Base-by-base conservation (phyloP, 1,140 invertebrate genomes). In the Bombus terrestris region DNA sequence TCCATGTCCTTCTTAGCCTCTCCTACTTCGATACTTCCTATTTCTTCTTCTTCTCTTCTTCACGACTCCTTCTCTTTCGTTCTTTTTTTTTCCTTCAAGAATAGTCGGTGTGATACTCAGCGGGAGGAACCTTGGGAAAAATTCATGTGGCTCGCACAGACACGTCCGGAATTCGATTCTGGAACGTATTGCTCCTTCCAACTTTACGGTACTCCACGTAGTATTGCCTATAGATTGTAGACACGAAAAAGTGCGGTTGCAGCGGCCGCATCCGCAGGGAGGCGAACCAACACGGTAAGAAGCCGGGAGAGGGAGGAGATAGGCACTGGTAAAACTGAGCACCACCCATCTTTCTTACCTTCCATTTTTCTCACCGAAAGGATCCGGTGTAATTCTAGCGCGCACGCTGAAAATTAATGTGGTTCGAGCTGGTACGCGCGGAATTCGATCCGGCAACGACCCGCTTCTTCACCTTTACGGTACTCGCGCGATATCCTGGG, bases 381-480 rank as follows among this genome's bases (percentile, higher is more conserved):
- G 83, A 85, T 81, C 77, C 59, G 71, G 47, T 62, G 73, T 89
- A 89, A 89, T 88, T 84, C 72, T 62, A 77, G 66, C 77, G 64
- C 80, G 57, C 39, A 64, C 69, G n/a, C 76, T 88, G 78, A 78
- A 88, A 89, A 88, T 88, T 85, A 89, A 89, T 81, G 73, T 25
- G 35, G 47, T 81, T 71, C 66, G 18, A 25, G 47, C n/a, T 66
- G 86, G 72, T 82, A 86, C 73, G 62, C 62, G 83, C 57, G 88
- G 87, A 88, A 89, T 89, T 78, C 79, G 79, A 88, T 86, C 74
- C 83, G 43, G 37, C 81, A 37, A 64, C 74, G 87, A 89, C 88
- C 87, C 64, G 87, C 79, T 88, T 88, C 75, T 75, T 86, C 83
- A 89, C 79, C 83, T 89, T 89, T 89, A 89, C 88, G 88, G 88